Base-by-base conservation (phyloP, 2,888 invertebrate species). In the Lasioglossum zephyrum region DNA sequence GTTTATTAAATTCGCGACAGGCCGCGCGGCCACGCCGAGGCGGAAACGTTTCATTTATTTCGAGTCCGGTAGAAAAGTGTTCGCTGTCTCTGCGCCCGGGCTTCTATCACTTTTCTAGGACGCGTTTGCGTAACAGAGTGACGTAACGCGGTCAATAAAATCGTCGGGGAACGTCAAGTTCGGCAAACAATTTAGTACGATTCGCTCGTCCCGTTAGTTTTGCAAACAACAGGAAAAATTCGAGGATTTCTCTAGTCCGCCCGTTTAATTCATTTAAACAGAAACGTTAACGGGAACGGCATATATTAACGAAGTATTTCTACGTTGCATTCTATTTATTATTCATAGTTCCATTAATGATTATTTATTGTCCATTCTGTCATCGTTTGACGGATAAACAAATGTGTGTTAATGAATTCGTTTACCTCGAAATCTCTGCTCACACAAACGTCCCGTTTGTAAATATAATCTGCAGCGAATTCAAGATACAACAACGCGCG, bases 61-160 rank as follows among this genome's bases (percentile, higher is more conserved):
- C 16, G 31, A 66, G 72, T 31, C 26, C 73, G 36, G 26, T 39
- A 60, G 31, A 76, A 74, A 74, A 39, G 36, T 39, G 22, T 22
- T 31, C 44, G 63, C 16, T 53, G 26, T 53, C 75, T 44, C 9
- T 36, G 18, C 16, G 31, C 18, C 18, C 44, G 16, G 5, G 2
- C 6, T 36, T 18, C 22, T 44, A 41, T 39, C 53, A n/a, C n/a
- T n/a, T 49, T 79, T 73, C 41, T 72, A 26, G 85, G 73, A 22
- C 70, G 63, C 26, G 41, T 74, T 80, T 39, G 26, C 77, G 73
- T 77, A 85, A 85, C 76, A 44, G 13, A 4, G 39, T 47, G 77
- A 77, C 80, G 80, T 80, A 80, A 77, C 85, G 73, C 18, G 73
- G 85, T 73, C 66, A 74, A 85, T 85, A 80, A 84, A 85, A 85